A percentile compares a stretch with the other conserved stretches of the same genome.
These are phyloP conservation scores for Pituophis catenifer DNA, from an alignment of 2,113 vertebrate genomes.

Conservation along the genomic window DNA sequence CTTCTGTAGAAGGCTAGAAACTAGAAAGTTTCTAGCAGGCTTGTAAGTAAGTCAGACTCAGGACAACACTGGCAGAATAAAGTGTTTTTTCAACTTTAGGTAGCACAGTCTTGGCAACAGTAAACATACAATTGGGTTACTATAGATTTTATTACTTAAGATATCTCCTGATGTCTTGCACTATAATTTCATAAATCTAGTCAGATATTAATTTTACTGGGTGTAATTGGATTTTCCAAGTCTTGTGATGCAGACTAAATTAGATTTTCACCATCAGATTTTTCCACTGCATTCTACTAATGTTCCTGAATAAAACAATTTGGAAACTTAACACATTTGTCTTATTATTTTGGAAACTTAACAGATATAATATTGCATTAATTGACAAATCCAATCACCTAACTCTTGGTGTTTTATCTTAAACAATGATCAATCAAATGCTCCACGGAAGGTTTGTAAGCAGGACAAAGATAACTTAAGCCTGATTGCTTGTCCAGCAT, in stretches of 20 bases:
- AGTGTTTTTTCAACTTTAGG: background rate
- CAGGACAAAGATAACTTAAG: background rate
- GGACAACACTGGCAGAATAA: background rate
- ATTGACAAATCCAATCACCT: background rate
- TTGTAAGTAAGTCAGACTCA: background rate
- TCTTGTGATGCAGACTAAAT: background rate
- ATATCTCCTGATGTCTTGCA: background rate
- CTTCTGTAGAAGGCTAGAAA: too few relatives aligned
- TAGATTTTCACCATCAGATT: background rate
- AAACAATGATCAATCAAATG: background rate
- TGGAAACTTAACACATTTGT: background rate
- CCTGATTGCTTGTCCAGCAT: background rate
- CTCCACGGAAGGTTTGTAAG: background rate
- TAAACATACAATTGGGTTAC: background rate
- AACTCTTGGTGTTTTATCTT: background rate
- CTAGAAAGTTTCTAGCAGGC: too few relatives aligned
- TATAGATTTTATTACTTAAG: background rate
- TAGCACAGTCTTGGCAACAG: background rate
- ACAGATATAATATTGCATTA: background rate
- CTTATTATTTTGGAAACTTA: background rate
- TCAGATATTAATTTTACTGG: background rate
- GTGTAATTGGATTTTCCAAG: background rate
- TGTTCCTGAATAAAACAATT: background rate
- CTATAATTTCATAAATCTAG: background rate
- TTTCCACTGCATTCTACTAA: background rate